phyloP scores from a whole-genome alignment of 2,113 vertebrate genomes.

The Vanacampus margaritifer region DNA sequence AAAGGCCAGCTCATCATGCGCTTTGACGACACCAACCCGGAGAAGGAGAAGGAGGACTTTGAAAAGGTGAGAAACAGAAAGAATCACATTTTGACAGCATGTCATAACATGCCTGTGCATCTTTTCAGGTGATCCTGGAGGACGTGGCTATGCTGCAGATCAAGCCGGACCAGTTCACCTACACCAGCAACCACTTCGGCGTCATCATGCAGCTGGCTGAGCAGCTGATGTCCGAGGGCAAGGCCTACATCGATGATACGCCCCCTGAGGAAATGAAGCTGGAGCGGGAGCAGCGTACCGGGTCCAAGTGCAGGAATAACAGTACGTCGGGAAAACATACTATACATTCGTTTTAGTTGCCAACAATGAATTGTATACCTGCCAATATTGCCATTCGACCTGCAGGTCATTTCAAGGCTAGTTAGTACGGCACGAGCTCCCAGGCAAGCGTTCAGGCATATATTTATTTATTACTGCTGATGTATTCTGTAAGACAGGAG shows the following conservation, averaged over 20 bases:
- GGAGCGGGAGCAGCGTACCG: conserved; percentile 88
- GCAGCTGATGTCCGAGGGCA: conserved; percentile 86
- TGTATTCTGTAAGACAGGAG: too few species aligned
- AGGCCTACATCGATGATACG: conserved; percentile 92
- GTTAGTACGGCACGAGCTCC: too few species aligned
- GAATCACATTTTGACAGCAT: background rate
- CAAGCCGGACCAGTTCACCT: conserved; percentile 94
- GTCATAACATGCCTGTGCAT: background rate
- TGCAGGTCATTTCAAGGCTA: too few species aligned
- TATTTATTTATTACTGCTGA: too few species aligned
- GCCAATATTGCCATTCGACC: too few species aligned
- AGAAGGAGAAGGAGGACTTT: conserved; percentile 99
- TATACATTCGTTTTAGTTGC: background rate
- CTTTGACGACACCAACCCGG: conserved; percentile 98
- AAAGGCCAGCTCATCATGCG: conserved; percentile 99
- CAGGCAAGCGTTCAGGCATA: too few species aligned
- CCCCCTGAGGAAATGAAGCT: conserved; percentile 93
- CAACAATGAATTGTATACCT: too few species aligned
- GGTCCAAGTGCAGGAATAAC: conserved; percentile 86
- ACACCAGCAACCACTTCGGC: conserved; percentile 94
- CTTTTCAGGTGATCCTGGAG: conserved; percentile 91
- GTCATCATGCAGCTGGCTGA: conserved; percentile 84
- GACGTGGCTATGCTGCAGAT: conserved; percentile 95
- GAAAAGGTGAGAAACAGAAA: conserved; percentile 81
- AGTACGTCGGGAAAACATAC: conserved; percentile 61